Evolutionary conservation across 2,888 invertebrate species (phyloP), one percentile per base, ranked within the genome.

Genomic region (Mythimna pallens): DNA sequence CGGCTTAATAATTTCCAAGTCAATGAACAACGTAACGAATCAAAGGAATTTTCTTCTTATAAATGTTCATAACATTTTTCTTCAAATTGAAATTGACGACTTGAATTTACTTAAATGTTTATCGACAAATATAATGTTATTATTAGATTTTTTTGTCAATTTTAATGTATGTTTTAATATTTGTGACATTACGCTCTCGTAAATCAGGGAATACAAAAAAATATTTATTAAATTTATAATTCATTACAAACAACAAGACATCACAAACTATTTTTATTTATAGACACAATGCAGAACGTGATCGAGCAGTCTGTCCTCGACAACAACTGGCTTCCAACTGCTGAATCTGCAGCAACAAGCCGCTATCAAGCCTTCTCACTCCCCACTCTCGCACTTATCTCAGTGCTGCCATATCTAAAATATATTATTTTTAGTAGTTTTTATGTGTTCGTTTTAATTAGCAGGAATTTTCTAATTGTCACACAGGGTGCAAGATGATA

Each of bases 301-400:
- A 95, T 96, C 67, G 96, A 96, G 86, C 96, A 96, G 88, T 96
- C 96, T 50, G 96, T 96, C 36, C 93, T 96, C 52, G 96, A 96
- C 92, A 96, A 96, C 92, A 93, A 95, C 88, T 96, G 96, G 96
- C 89, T 96, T 34, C 96, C 96, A 9, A 96, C 96, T 88, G 95
- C 92, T 9, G 95, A 95, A 75, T 96, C 96, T 0, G 90, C 92
- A 2, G 93, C 92, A n/a, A 91, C 92, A 52, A 89, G 86, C 62
- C 86, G 84, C 54, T 87, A 92, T 75, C 92, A 91, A 86, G 86
- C 91, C 10, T 84, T 90, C 36, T 89, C 93, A 52, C 82, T 93
- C 76, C 90, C 91, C 79, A 89, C 88, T 76, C 89, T 93, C 4
- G 86, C 89, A n/a, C 76, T 91, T 12, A 82, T 93, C 34, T 80